Evolutionary conservation across 2,888 invertebrate species (phyloP), one percentile per base, ranked within the genome.

Genomic region (Pheosia gnoma): DNA sequence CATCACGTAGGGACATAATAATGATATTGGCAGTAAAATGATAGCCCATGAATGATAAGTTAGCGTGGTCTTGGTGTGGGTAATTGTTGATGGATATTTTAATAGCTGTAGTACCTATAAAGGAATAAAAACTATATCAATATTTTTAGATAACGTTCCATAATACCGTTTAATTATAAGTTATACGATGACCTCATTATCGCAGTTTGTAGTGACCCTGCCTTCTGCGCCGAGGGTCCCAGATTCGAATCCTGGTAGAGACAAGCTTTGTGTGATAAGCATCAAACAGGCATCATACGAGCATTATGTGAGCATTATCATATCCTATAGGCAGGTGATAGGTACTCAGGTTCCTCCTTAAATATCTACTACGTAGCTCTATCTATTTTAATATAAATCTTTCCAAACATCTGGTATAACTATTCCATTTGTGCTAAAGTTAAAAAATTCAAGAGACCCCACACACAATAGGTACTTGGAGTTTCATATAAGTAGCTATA

Each of bases 401-500:
- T 66, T 70, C 61, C 64, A 62, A 66, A 61, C 67, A 75, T 67
- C 76, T 71, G 64, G 62, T 72, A 75, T 72, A 77, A 70, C 65
- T 78, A 80, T 79, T 75, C 74, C 78, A 76, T 78, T 79, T 77
- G 72, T 72, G 74, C 66, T 65, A 43, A 43, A 77, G 66, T 77
- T 83, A 82, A 83, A 83, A 83, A 82, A 83, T 83, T 83, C 82
- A 81, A 80, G 77, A 79, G 79, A 78, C 73, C 69, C 76, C 65
- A 72, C 72, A 70, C 68, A 75, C 72, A 69, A 57, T 59, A 72
- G 74, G 79, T 81, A 79, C 69, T 63, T 78, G 77, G 71, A 77
- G 66, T 70, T 75, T 77, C 79, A 77, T 84, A 86, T 85, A 85
- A 85, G 84, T 87, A 85, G 79, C 79, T 79, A 83, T 81, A 85